phyloP scores from a whole-genome alignment of 2,888 invertebrate species.

The Trachelus tabidus region DNA sequence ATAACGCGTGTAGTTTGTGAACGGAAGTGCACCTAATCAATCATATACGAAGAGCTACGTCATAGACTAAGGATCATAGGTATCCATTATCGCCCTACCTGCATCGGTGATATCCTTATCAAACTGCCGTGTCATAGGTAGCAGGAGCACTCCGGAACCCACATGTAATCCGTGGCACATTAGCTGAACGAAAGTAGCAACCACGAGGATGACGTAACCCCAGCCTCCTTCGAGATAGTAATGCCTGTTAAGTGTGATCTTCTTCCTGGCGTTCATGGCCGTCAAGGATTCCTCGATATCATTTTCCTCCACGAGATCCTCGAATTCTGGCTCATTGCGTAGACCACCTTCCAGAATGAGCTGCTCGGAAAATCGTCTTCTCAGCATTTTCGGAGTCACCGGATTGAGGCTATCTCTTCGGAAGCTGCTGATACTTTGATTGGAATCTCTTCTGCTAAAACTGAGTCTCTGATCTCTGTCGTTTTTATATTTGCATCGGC shows the following conservation, averaged over 20 bases:
- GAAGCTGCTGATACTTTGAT: slow-evolving; percentile 26
- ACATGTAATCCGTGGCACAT: slow-evolving; percentile 81
- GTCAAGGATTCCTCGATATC: slow-evolving; percentile 49
- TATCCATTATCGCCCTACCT: slow-evolving; percentile 37
- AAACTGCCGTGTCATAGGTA: slow-evolving; percentile 31
- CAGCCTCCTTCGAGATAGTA: slow-evolving; percentile 90
- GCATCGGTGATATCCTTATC: slow-evolving; percentile 28
- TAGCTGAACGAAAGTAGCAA: slow-evolving; percentile 78
- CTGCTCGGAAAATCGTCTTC: slow-evolving; percentile 55
- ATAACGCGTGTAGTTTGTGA: neutral
- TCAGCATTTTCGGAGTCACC: slow-evolving; percentile 55
- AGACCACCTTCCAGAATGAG: slow-evolving; percentile 55
- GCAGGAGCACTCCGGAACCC: slow-evolving; percentile 69
- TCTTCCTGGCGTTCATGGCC: slow-evolving; percentile 51
- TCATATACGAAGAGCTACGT: neutral
- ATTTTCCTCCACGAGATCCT: slow-evolving; percentile 39
- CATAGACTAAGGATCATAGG: too few species aligned
- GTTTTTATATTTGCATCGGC: neutral
- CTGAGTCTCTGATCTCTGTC: slow-evolving; percentile 8
- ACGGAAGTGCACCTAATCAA: neutral
- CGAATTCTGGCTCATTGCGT: slow-evolving; percentile 41
- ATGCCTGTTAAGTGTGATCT: slow-evolving; percentile 66
- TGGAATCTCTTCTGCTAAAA: slow-evolving; percentile 31
- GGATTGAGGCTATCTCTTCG: slow-evolving; percentile 35
- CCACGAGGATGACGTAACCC: slow-evolving; percentile 83